These are phyloP conservation scores for Pachliopta kotzebuea DNA, from an alignment of 2,888 invertebrate species.

Conservation along the genomic window DNA sequence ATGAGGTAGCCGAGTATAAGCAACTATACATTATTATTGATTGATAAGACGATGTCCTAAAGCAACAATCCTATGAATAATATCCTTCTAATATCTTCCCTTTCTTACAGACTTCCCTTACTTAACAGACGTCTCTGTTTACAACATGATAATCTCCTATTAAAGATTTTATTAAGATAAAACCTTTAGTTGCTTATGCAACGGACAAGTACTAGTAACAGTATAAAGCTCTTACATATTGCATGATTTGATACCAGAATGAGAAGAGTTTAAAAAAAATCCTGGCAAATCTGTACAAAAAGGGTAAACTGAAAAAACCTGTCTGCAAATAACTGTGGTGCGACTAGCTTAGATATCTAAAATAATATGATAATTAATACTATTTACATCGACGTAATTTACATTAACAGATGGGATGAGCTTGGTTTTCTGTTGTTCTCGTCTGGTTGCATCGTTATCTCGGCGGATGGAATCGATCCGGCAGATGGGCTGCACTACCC, in stretches of 20 bases:
- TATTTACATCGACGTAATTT: conserved; percentile 28
- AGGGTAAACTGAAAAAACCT: background rate
- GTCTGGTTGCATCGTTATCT: conserved; percentile 28
- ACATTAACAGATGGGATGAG: conserved; percentile 36
- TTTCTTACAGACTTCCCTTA: too few species aligned
- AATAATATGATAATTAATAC: background rate
- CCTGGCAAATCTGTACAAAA: background rate
- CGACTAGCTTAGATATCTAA: too few species aligned
- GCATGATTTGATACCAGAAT: background rate
- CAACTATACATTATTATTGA: background rate
- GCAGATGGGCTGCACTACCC: conserved; percentile 34
- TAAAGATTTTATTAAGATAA: too few species aligned
- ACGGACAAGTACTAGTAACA: too few species aligned
- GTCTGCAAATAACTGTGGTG: background rate
- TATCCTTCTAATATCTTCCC: too few species aligned
- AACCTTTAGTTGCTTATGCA: too few species aligned
- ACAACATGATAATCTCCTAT: too few species aligned
- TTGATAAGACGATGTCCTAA: background rate
- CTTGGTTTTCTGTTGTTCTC: background rate
- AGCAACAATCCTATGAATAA: too few species aligned
- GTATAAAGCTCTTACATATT: too few species aligned
- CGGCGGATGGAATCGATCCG: conserved; percentile 32
- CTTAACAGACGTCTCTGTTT: too few species aligned
- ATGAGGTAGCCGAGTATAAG: background rate
- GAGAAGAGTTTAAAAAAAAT: background rate